Evolutionary conservation across 2,113 vertebrate species (phyloP), one percentile per base, ranked within the genome.

Genomic region (Mobula birostris): DNA sequence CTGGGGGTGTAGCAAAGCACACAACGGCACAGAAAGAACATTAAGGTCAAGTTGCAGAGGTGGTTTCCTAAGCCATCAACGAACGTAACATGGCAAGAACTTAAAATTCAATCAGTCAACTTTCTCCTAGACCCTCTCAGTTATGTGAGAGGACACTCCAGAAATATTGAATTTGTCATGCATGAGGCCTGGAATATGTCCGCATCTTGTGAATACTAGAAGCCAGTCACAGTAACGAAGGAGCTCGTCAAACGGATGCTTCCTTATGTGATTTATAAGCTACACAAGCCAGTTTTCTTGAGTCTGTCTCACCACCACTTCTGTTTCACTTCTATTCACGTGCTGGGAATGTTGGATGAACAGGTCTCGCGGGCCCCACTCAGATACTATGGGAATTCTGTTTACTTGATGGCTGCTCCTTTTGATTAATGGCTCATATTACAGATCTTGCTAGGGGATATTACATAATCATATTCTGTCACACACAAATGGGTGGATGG

Each of bases 391-490:
- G 58, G 56, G 78, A 79, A 32, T 29, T 80, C 94, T 61, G 94
- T 80, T 68, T 94, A 95, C 95, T 95, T 96, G 96, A 95, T 95
- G 95, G 96, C 95, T 78, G 40, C 66, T 24, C 85, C 56, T 94
- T 94, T 95, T 97, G 97, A 97, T 97, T 97, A 97, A 97, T 96
- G 96, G 95, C 95, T 94, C 93, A 95, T 95, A 95, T 95, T 95
- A 96, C 95, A 95, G 94, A 96, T 96, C 96, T 96, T 96, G 95
- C 95, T 97, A 94, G 96, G 96, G 96, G 96, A 97, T 97, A 97
- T 97, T 97, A 97, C 96, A 96, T 96, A 97, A 97, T 97, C 97
- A 97, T 96, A 95, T 96, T 95, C 95, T 96, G 96, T 97, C 96
- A 96, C 96, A 96, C 96, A 96, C 96, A 96, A 96, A 96, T 96